Evolutionary conservation across 2,888 invertebrate genomes (phyloP).

Genomic region (Pogonocherus hispidulus): DNA sequence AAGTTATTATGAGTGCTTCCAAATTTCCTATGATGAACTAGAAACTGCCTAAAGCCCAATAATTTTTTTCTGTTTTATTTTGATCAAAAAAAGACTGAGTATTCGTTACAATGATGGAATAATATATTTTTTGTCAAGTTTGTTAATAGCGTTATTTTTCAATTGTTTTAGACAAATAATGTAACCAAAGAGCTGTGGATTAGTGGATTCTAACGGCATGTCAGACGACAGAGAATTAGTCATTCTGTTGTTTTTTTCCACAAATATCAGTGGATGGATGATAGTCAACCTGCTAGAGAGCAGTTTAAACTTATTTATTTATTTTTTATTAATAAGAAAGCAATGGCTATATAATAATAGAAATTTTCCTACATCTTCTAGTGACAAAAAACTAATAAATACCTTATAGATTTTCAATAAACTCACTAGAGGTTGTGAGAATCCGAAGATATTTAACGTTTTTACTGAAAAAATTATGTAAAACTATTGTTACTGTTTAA

Average conservation of each 20-base stretch:
- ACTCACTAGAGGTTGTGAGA: slow-evolving; percentile 23
- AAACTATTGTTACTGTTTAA: slow-evolving; percentile 43
- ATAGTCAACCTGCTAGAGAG: slow-evolving; percentile 56
- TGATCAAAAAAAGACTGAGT: slow-evolving; percentile 52
- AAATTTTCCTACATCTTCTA: slow-evolving; percentile 30
- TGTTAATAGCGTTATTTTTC: slow-evolving; percentile 45
- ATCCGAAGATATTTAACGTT: slow-evolving; percentile 14
- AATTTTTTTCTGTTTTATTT: slow-evolving; percentile 22
- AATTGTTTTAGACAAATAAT: slow-evolving; percentile 49
- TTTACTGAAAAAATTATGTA: slow-evolving; percentile 16
- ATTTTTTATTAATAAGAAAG: slow-evolving; percentile 40
- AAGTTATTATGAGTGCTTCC: slow-evolving; percentile 53
- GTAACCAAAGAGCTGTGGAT: slow-evolving; percentile 46
- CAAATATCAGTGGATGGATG: slow-evolving; percentile 46
- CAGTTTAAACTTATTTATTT: slow-evolving; percentile 60
- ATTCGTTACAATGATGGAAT: slow-evolving; percentile 48
- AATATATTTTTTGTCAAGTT: slow-evolving; percentile 47
- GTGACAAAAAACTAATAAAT: slow-evolving; percentile 26
- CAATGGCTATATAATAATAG: slow-evolving; percentile 37
- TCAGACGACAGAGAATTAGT: slow-evolving; percentile 56
- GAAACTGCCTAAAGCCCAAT: slow-evolving; percentile 45
- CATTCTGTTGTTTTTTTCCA: slow-evolving; percentile 52
- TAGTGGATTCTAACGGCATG: slow-evolving; percentile 26
- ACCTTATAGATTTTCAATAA: slow-evolving; percentile 16
- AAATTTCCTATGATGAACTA: slow-evolving; percentile 38